Percentiles rank a stretch among this genome's conserved stretches.
phyloP scores from a whole-genome alignment of 2,797 vertebrate species.

The Fundulus diaphanus region DNA sequence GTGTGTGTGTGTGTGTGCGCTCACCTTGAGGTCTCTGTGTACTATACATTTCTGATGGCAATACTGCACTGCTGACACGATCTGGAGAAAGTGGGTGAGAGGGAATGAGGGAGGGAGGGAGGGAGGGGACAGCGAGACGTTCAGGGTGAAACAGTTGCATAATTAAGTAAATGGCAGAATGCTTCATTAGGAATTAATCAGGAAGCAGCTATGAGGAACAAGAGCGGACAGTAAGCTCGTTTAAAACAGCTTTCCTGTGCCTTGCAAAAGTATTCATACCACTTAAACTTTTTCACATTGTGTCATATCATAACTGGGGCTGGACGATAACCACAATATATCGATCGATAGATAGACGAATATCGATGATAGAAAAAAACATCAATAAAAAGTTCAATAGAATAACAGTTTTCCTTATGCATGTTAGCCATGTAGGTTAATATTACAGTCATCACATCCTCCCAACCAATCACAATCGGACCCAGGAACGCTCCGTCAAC shows the following conservation, averaged over 20 bases:
- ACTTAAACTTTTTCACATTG: neutral
- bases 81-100: conserved; percentile 76
- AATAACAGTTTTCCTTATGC: too few relatives aligned
- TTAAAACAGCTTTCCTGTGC: neutral
- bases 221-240: neutral
- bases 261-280: conserved; percentile 5
- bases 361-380: too few relatives aligned
- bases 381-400: too few relatives aligned
- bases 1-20: conserved; percentile 35
- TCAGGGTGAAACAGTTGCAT: conserved; percentile 8
- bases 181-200: conserved; percentile 29
- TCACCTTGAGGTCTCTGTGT: conserved; percentile 96
- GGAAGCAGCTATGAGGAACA: neutral
- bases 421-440: too few relatives aligned
- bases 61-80: conserved; percentile 97
- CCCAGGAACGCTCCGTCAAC: too few relatives aligned
- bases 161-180: conserved; percentile 9
- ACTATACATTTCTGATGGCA: conserved; percentile 98
- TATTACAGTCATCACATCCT: too few relatives aligned
- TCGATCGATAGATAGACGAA: too few relatives aligned
- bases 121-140: neutral
- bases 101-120: neutral
- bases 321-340: too few relatives aligned
- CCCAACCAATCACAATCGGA: too few relatives aligned
- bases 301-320: neutral